Base-by-base conservation (phyloP, 2,113 vertebrate species). In the Aleadryas rufinucha region DNA sequence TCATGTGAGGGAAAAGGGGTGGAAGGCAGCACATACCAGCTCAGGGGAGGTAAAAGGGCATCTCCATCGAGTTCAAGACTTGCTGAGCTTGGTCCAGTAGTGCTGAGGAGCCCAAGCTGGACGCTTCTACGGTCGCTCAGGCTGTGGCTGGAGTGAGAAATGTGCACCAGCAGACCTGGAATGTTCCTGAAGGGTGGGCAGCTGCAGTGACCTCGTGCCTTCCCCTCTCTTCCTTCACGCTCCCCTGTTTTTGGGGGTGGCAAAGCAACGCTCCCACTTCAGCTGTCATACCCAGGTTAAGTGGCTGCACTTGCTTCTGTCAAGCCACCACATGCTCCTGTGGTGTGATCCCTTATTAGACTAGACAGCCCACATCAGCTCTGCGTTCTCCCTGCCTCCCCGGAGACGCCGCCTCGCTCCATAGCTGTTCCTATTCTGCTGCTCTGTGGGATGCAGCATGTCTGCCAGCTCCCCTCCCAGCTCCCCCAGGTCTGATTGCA, bases 301-400 rank as follows among this genome's bases (percentile, higher is more conserved):
- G 97, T 96, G 96, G 87, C 87, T 97, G 93, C 83, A 96, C 95
- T 97, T 97, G 92, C 92, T 96, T 97, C 96, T 97, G 97, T 97
- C 96, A 97, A 91, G 94, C 92, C 89, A 89, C 31, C 96, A 96
- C 95, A 95, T 94, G 91, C 91, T 96, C 95, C 93, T 89, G 91
- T 96, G 97, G 97, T 97, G 97, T 97, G 90, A 97, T 97, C 94
- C 97, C 98, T 98, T 98, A 99, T 98, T 98, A 97, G 98, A 98
- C 94, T 84, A 98, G 98, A 99, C 98, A 98, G 98, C 98, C 98
- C 91, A 98, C 95, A 97, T 92, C 86, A 92, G 96, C 95, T 97
- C 92, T 96, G 76, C 92, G 68, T 94, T 95, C 92, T 85, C 84
- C 78, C 80, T 54, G 86, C 83, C 79, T 97, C 97, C 95, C 95